These are phyloP conservation scores for Coluber constrictor DNA, from an alignment of 2,797 vertebrate genomes.

Conservation along the genomic window DNA sequence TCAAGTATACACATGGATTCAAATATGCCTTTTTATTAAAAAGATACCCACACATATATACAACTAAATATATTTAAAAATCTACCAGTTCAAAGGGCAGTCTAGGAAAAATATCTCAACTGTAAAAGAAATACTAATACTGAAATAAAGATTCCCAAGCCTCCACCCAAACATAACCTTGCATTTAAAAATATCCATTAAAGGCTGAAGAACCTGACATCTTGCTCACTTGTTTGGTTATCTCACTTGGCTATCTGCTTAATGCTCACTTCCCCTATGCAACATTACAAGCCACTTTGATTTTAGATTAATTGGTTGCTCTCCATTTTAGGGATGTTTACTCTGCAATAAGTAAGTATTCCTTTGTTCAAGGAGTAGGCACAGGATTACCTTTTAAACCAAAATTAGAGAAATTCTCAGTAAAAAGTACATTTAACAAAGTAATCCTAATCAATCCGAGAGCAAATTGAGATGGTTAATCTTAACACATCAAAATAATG, in stretches of 20 bases:
- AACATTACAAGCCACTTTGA: not conserved
- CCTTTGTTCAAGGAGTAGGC: not conserved
- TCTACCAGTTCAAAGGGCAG: not conserved
- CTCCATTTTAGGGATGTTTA: not conserved
- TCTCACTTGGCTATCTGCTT: not conserved
- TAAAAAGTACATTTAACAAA: not conserved
- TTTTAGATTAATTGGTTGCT: not conserved
- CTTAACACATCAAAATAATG: not conserved
- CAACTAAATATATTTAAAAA: not conserved
- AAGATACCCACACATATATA: not conserved
- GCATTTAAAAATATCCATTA: not conserved
- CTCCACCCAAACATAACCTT: not conserved
- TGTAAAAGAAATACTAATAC: not conserved
- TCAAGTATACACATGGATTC: not conserved
- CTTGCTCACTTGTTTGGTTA: not conserved
- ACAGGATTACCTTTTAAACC: not conserved
- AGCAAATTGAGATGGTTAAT: not conserved
- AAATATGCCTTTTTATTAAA: not conserved
- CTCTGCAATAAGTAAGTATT: not conserved
- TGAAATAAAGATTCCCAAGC: not conserved
- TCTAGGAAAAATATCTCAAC: not conserved
- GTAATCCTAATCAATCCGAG: not conserved
- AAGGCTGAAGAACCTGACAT: not conserved
- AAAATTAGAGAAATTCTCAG: not conserved
- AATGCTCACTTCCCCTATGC: not conserved